Evolutionary conservation across 2,113 vertebrate species (phyloP).

Genomic region (Pygoscelis adeliae): DNA sequence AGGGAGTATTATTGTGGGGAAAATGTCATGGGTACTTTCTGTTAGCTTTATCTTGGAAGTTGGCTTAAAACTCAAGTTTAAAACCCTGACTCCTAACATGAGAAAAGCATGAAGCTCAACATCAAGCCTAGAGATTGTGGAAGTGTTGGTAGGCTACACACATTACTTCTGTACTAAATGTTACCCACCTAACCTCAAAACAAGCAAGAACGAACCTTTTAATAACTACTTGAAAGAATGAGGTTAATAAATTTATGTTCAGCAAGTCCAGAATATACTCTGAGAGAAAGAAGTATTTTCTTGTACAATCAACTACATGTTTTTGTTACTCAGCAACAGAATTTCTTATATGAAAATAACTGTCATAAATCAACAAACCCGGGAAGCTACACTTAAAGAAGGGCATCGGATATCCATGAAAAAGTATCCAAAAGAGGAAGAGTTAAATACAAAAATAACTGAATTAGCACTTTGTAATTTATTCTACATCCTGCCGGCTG

Average conservation of each 20-base stretch:
- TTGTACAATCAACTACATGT: neutral
- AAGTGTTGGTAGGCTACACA: neutral
- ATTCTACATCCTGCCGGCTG: neutral
- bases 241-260: neutral
- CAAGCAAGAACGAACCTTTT: neutral
- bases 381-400: neutral
- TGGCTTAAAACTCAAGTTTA: neutral
- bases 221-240: neutral
- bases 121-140: neutral
- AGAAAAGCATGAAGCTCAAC: neutral
- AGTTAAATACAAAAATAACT: neutral
- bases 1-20: neutral
- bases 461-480: neutral
- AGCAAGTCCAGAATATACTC: neutral
- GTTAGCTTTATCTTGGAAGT: neutral
- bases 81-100: neutral
- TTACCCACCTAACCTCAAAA: neutral
- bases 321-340: neutral
- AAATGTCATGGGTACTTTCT: neutral
- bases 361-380: neutral
- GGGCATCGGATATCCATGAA: rapidly evolving
- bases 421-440: neutral
- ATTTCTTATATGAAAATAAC: neutral
- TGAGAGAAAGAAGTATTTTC: neutral
- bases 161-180: neutral